Percentiles rank a stretch among this genome's conserved stretches.
Conservation (phyloP, 2,888 invertebrate genomes). For the Leptinotarsa rubiginosa region DNA sequence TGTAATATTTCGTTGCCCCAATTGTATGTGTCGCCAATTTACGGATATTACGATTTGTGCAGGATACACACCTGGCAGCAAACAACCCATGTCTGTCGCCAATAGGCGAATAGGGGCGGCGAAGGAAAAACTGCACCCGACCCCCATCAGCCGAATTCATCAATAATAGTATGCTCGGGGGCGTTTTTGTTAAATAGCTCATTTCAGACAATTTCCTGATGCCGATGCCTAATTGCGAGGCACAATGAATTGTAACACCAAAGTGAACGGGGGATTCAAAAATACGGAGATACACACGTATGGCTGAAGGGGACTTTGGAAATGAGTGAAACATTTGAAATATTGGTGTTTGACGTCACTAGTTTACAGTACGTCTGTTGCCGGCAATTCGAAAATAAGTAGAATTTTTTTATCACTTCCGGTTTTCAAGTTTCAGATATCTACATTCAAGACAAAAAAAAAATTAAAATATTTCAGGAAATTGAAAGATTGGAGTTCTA, state of each 20-base stretch:
- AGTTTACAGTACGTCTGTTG: too few species aligned
- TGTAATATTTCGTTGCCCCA: too few species aligned
- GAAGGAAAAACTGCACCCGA: conserved; percentile 10
- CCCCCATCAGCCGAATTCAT: neutral
- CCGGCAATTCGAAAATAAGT: too few species aligned
- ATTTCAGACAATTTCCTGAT: conserved; percentile 20
- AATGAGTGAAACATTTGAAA: neutral
- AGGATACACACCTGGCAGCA: conserved; percentile 29
- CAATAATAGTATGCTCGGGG: conserved; percentile 16
- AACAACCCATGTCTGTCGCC: conserved; percentile 27
- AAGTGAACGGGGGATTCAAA: neutral
- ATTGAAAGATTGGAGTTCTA: too few species aligned
- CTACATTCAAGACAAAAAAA: too few species aligned
- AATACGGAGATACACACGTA: neutral
- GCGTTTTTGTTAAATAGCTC: conserved; percentile 20
- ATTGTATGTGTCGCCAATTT: conserved; percentile 24
- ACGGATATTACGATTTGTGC: conserved; percentile 30
- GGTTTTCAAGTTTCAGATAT: too few species aligned
- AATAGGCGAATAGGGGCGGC: conserved; percentile 16
- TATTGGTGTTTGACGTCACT: too few species aligned
- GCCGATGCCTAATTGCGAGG: neutral
- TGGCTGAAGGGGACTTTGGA: neutral
- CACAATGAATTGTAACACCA: conserved; percentile 3
- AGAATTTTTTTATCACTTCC: too few species aligned
- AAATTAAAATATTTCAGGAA: too few species aligned